Evolutionary conservation across 30 jellyfish, hydroid and myxozoan genomes (phyloP), one percentile per base, ranked within the genome.

Genomic region (Hydra vulgaris): DNA sequence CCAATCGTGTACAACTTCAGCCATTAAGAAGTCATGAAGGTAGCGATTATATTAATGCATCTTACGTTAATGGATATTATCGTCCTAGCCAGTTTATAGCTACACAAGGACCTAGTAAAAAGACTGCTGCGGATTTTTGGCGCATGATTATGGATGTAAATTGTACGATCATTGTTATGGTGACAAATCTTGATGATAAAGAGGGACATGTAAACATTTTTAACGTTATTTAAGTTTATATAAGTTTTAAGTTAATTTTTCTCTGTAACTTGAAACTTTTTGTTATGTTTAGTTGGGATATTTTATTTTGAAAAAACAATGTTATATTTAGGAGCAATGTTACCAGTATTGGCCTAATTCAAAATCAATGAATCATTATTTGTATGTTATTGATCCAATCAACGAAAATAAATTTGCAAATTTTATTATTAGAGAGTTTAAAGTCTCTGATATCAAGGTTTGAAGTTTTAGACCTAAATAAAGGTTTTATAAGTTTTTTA

Each of bases 361-460:
- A 66, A 92, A 92, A 69, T 66, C 98, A 0, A 89, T 79, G 67
- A 54, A 80, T 25, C 86, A 87, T 55, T 85, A 83, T 80, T 92
- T 53, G 67, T 92, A 92, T 76, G 96, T 92, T 78, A 75, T 92
- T 26, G 98, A 92, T 56, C 98, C 98, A 8, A 94, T 84, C 12
- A 78, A 80, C 8, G 98, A 92, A 73, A 81, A 82, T 23, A 82
- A 95, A 25, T 82, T 82, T 27, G 88, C 90, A 18, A 85, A 92
- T 68, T 92, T 87, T 68, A 74, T 80, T 72, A 87, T 87, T 18
- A 71, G 98, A 26, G 95, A 92, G 71, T 92, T 92, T 84, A 92
- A 87, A 84, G 90, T 92, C 26, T 85, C 94, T 23, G 98, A 92
- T 73, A 95, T 95, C 27, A 92, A 95, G 96, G 98, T 92, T n/a